Conservation (phyloP, 2,797 vertebrate genomes). For the Philypnodon macrostomus region DNA sequence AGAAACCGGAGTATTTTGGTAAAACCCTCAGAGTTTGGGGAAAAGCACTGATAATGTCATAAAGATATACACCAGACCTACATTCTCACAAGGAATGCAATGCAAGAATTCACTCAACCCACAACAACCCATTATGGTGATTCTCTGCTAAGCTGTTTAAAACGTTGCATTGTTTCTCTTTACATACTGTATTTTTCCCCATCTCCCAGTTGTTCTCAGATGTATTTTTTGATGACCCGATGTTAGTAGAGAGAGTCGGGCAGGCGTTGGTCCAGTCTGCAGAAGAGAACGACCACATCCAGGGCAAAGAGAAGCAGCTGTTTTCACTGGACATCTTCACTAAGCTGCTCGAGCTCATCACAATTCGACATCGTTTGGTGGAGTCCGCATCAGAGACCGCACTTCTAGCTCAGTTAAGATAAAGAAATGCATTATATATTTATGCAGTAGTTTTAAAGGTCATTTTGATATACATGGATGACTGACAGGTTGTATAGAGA, state of each 20-base stretch:
- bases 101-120: no score
- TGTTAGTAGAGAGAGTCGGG: slow-evolving; percentile 64
- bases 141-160: no score
- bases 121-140: no score
- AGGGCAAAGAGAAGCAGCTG: slow-evolving; percentile 51
- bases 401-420: slow-evolving; percentile 66
- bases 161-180: no score
- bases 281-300: slow-evolving; percentile 43
- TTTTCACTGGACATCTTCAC: slow-evolving; percentile 70
- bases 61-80: no score
- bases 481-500: slow-evolving; percentile 68
- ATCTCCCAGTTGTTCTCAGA: slow-evolving; percentile 75
- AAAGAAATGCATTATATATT: not conserved
- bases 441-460: not conserved
- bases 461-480: not conserved
- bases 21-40: no score
- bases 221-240: slow-evolving; percentile 69
- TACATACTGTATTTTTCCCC: no score
- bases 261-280: slow-evolving; percentile 50
- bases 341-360: slow-evolving; percentile 74
- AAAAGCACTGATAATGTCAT: no score
- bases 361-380: slow-evolving; percentile 64
- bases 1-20: no score
- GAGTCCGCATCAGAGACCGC: slow-evolving; percentile 63
- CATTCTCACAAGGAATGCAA: no score